Evolutionary conservation across 2,797 vertebrate genomes (phyloP).

Genomic region (Kryptolebias ocellatus): DNA sequence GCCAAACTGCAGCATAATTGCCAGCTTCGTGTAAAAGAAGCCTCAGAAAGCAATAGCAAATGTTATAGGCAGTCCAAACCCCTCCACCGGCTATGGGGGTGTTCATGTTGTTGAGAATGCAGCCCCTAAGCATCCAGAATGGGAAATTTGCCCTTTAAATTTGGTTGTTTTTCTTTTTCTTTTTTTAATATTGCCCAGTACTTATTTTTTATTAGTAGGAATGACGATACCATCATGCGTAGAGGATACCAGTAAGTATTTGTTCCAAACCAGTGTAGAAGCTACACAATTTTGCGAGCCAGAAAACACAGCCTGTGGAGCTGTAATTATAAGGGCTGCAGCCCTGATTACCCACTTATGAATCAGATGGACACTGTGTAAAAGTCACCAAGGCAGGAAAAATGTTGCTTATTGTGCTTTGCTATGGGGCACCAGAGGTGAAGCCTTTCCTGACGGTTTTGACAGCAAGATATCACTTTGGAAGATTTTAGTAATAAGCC

Average conservation of each 20-base stretch:
- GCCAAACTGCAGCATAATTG: too few species aligned
- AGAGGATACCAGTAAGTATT: slow-evolving; percentile 6
- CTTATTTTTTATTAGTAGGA: slow-evolving; percentile 11
- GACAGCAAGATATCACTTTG: slow-evolving; percentile 62
- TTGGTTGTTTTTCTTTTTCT: background rate
- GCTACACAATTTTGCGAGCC: slow-evolving; percentile 6
- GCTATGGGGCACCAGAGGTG: slow-evolving; percentile 60
- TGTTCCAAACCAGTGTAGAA: slow-evolving; percentile 4
- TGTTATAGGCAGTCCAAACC: too few species aligned
- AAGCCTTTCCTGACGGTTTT: slow-evolving; percentile 51
- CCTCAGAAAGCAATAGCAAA: too few species aligned
- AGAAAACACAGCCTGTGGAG: slow-evolving; percentile 23
- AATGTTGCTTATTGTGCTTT: slow-evolving; percentile 47
- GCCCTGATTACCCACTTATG: slow-evolving; percentile 29
- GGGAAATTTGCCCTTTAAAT: slow-evolving; percentile 28
- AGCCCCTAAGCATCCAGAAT: slow-evolving; percentile 25
- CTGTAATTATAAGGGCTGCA: slow-evolving; percentile 27
- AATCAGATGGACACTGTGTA: slow-evolving; percentile 26
- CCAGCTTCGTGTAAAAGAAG: too few species aligned
- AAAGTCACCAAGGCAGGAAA: slow-evolving; percentile 18
- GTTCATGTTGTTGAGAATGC: slow-evolving; percentile 15
- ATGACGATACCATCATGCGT: background rate
- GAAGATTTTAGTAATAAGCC: slow-evolving; percentile 74
- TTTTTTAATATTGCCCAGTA: background rate
- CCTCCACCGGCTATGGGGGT: background rate